phyloP scores from a whole-genome alignment of 2,113 vertebrate species.

The Cettia cetti region DNA sequence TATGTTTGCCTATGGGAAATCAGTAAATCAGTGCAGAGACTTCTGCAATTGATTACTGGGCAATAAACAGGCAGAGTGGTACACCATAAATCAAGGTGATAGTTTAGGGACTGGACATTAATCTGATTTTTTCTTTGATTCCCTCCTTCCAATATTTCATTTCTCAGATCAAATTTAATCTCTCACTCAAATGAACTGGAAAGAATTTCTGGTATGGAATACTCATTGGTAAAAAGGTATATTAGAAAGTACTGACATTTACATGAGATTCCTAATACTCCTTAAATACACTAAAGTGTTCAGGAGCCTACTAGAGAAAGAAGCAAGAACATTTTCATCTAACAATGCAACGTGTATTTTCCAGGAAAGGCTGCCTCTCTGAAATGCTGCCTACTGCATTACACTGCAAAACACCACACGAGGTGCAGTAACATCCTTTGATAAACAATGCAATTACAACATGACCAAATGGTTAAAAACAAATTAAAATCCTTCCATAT shows the following conservation, averaged over 20 bases:
- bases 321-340: neutral
- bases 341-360: neutral
- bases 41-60: slow-evolving; percentile 24
- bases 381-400: neutral
- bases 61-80: slow-evolving; percentile 10
- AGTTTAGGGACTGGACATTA: neutral
- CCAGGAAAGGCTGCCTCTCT: neutral
- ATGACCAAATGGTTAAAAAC: neutral
- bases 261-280: neutral
- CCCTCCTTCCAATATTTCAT: neutral
- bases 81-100: neutral
- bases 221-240: neutral
- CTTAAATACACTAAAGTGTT: neutral
- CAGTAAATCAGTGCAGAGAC: slow-evolving; percentile 22
- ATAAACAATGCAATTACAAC: neutral
- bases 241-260: neutral
- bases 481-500: neutral
- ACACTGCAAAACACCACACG: neutral
- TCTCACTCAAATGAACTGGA: slow-evolving; percentile 33
- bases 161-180: slow-evolving; percentile 18
- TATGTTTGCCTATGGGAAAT: slow-evolving; percentile 22
- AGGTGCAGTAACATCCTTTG: neutral
- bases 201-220: slow-evolving; percentile 1
- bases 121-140: neutral
- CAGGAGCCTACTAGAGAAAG: neutral